Percentiles rank a stretch among this genome's conserved stretches.
phyloP scores from a whole-genome alignment of 2,797 vertebrate species.

The Eidolon dupreanum region DNA sequence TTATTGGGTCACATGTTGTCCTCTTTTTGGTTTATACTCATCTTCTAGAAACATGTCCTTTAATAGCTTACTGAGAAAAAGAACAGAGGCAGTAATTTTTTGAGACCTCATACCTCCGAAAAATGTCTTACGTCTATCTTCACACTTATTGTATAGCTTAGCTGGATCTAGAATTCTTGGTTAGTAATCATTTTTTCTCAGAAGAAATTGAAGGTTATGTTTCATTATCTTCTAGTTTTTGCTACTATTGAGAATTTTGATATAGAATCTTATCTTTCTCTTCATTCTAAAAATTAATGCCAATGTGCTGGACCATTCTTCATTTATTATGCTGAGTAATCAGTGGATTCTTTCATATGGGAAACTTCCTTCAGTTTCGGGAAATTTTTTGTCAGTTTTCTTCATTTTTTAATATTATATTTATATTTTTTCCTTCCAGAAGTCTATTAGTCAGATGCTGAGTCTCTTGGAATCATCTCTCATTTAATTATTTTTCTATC shows the following conservation, averaged over 20 bases:
- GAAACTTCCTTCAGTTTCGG: background rate
- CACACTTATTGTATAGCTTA: background rate
- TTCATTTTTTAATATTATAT: background rate
- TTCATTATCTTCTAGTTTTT: constrained; percentile 9
- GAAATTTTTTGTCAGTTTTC: background rate
- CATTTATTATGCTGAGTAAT: background rate
- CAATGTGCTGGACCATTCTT: background rate
- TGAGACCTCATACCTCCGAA: background rate
- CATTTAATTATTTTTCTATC: background rate
- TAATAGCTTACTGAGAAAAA: background rate
- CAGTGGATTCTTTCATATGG: background rate
- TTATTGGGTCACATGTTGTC: background rate
- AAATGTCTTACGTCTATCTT: background rate
- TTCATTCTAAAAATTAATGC: background rate
- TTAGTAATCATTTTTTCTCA: background rate
- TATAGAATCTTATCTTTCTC: background rate
- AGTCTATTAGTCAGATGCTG: background rate
- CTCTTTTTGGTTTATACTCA: background rate
- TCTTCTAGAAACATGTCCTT: background rate
- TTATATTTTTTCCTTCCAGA: background rate
- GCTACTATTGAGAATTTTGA: background rate
- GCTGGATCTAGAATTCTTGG: background rate
- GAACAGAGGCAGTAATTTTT: background rate
- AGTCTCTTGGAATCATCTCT: background rate
- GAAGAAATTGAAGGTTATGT: background rate